Conservation (phyloP, 2,888 invertebrate species). For the Spisula subtruncata region DNA sequence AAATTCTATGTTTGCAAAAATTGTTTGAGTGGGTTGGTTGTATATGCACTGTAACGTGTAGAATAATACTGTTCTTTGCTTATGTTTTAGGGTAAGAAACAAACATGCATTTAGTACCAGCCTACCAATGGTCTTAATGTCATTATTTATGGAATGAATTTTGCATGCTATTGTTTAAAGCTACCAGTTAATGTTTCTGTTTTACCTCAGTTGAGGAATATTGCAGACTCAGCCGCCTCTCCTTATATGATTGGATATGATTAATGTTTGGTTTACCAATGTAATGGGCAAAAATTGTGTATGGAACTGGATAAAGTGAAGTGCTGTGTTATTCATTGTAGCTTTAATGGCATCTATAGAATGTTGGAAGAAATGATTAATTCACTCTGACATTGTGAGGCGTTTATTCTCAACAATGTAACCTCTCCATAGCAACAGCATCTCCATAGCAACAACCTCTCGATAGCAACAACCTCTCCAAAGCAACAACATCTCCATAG, state of each 20-base stretch:
- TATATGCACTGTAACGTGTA: too few species aligned
- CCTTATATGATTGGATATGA: neutral
- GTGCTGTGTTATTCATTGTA: neutral
- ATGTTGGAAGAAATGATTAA: neutral
- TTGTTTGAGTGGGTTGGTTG: too few species aligned
- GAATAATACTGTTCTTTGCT: too few species aligned
- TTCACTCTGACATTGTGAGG: too few species aligned
- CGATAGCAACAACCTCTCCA: too few species aligned
- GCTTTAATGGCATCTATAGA: neutral
- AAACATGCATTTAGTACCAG: neutral
- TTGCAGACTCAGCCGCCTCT: neutral
- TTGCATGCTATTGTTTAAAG: neutral
- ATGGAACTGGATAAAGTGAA: neutral
- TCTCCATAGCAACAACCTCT: too few species aligned
- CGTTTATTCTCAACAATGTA: too few species aligned
- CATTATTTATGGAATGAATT: neutral
- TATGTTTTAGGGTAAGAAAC: neutral
- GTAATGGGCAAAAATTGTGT: constrained; percentile 8
- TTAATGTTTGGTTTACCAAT: constrained; percentile 15
- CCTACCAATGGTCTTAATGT: neutral
- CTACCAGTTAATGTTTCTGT: neutral
- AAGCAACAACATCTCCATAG: too few species aligned
- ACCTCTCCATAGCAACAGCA: too few species aligned
- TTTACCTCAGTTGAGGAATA: neutral
- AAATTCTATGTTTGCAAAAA: too few species aligned